These are phyloP conservation scores for Coecobrya sp. DNA, from an alignment of 2,888 invertebrate genomes.

Conservation along the genomic window DNA sequence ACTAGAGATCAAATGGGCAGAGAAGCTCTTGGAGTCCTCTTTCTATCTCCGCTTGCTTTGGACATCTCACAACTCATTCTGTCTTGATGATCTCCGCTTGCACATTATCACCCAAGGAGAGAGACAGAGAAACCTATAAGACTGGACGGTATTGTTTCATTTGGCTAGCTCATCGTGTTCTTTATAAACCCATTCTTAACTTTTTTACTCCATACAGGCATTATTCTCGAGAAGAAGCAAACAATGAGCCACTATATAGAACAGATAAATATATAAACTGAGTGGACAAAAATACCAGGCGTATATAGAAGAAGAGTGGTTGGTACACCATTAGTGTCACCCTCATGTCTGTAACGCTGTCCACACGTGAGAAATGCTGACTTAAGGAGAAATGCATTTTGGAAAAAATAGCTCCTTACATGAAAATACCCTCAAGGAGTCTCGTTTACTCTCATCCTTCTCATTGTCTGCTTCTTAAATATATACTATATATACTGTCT, in stretches of 20 bases:
- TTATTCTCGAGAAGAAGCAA: neutral
- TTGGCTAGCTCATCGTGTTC: conserved; percentile 35
- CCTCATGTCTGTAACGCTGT: conserved; percentile 74
- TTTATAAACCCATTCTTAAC: conserved; percentile 16
- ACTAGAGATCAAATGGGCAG: conserved; percentile 81
- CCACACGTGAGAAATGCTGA: conserved; percentile 78
- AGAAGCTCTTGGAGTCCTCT: conserved; percentile 58
- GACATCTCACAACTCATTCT: conserved; percentile 79
- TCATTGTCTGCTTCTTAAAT: conserved; percentile 37
- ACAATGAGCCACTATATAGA: conserved; percentile 4
- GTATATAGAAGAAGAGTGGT: conserved; percentile 26
- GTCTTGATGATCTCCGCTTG: conserved; percentile 70
- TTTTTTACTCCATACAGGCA: neutral
- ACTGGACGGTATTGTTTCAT: conserved; percentile 52
- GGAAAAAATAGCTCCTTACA: conserved; percentile 61
- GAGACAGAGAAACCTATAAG: conserved; percentile 10
- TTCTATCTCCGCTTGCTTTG: conserved; percentile 57
- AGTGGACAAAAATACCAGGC: conserved; percentile 42
- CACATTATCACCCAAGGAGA: conserved; percentile 48
- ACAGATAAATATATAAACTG: conserved; percentile 1
- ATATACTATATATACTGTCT: neutral
- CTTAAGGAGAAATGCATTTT: conserved; percentile 48
- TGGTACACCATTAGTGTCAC: conserved; percentile 75
- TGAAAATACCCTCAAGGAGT: conserved; percentile 72
- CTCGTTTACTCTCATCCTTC: conserved; percentile 20